Base-by-base conservation (phyloP, 2,113 vertebrate species). In the Nettapus auritus region DNA sequence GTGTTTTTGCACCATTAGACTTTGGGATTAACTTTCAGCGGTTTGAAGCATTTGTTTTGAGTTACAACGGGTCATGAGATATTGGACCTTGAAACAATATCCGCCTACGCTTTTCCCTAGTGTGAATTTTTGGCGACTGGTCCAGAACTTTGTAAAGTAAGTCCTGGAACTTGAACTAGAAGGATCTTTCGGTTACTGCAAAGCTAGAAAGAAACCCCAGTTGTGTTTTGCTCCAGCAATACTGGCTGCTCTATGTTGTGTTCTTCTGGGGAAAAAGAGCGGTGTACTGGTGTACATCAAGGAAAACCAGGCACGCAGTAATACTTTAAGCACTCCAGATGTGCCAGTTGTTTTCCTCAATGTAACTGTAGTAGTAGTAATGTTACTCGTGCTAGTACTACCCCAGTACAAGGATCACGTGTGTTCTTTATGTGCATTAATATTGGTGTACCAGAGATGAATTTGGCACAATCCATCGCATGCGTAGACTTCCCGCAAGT, bases 31-130 rank as follows among this genome's bases (percentile, higher is more conserved):
- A 90, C 69, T 95, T 97, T 89, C 85, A 91, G 80, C 96, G 88
- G 93, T 96, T 95, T 94, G 93, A 94, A 97, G 94, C 94, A 95
- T 94, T 97, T 96, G 82, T 88, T 97, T 97, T 96, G 93, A 94
- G 86, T 97, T 98, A 97, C 88, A 86, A 94, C 13, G 57, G 88
- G 95, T 97, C 96, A 96, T 88, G 92, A 95, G 96, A 97, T 94
- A 95, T 29, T 96, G 96, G 90, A 96, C 93, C 95, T 96, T 89
- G 97, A 97, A 93, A 94, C 82, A 95, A 84, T 92, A 57, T 97
- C 94, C 86, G 80, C 90, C 85, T 97, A 82, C 93, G 9, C 92
- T 93, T 92, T 88, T 89, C 96, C 94, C 95, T 95, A 93, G 96
- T 92, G 94, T 88, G 79, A 95, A 59, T 87, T 96, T 93, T 97